A percentile compares a stretch with the other conserved stretches of the same genome.
Evolutionary conservation across 2,888 invertebrate species (phyloP).

Genomic region (Nephrocerus scutellatus): DNA sequence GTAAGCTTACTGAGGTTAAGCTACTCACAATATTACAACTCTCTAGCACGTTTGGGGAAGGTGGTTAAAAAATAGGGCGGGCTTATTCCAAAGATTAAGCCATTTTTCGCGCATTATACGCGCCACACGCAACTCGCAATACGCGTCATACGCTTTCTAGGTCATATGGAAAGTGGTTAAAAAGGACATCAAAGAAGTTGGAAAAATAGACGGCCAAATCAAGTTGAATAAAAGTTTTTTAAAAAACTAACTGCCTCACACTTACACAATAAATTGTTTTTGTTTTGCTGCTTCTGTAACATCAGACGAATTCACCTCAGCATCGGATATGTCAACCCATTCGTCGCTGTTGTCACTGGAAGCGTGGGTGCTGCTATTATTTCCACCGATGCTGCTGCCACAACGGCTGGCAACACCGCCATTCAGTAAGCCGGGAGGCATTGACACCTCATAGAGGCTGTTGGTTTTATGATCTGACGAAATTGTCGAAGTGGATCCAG

Average conservation of each 20-base stretch:
- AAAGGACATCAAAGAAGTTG: too few species aligned
- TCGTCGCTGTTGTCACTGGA: conserved; percentile 45
- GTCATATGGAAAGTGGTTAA: too few species aligned
- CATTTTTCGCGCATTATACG: too few species aligned
- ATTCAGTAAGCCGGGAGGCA: conserved; percentile 29
- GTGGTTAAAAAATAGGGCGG: too few species aligned
- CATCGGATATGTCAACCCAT: conserved; percentile 46
- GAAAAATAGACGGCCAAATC: too few species aligned
- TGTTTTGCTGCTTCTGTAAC: conserved; percentile 23
- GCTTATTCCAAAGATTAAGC: too few species aligned
- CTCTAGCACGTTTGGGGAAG: too few species aligned
- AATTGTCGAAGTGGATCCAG: conserved; percentile 43
- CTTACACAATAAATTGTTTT: conserved; percentile 48
- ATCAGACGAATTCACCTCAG: conserved; percentile 21
- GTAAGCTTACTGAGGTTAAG: too few species aligned
- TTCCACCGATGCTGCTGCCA: conserved; percentile 11
- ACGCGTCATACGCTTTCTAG: too few species aligned
- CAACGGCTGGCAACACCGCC: conserved; percentile 23
- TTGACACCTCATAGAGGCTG: conserved; percentile 43
- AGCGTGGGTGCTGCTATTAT: conserved; percentile 19
- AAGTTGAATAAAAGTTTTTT: background rate
- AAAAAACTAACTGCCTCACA: conserved; percentile 17
- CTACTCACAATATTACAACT: too few species aligned
- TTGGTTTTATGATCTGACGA: conserved; percentile 47
- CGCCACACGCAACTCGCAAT: too few species aligned